A percentile compares a stretch with the other conserved stretches of the same genome.
These are phyloP conservation scores for Laticauda laticaudata DNA, from an alignment of 2,113 vertebrate genomes.

Conservation along the genomic window DNA sequence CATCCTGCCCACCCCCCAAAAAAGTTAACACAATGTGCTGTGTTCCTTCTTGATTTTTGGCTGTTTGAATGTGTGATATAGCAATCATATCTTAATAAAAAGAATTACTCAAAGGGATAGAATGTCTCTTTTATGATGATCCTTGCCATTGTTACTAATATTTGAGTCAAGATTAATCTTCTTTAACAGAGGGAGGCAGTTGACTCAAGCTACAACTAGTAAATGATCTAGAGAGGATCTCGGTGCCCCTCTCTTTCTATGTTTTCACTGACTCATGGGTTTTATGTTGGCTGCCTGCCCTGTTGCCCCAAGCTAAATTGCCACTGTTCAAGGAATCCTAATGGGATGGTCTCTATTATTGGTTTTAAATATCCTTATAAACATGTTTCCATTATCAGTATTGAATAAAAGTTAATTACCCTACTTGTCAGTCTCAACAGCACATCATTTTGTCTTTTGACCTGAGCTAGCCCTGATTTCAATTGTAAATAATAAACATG, in stretches of 20 bases:
- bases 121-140: background rate
- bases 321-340: background rate
- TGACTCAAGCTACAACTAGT: background rate
- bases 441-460: background rate
- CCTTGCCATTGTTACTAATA: background rate
- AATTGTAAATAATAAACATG: background rate
- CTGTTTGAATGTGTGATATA: background rate
- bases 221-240: background rate
- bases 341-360: background rate
- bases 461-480: background rate
- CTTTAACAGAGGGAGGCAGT: background rate
- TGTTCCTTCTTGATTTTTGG: background rate
- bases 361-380: background rate
- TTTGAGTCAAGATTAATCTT: background rate
- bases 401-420: background rate
- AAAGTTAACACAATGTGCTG: background rate
- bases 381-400: background rate
- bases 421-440: background rate
- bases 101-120: background rate
- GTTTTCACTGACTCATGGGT: background rate
- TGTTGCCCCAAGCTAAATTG: background rate
- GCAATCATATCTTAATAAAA: background rate
- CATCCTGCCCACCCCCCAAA: background rate
- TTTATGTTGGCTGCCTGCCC: background rate
- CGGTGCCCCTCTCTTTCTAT: background rate